These are phyloP conservation scores for Myotis pilosus DNA, from an alignment of 2,797 vertebrate species.

Conservation along the genomic window DNA sequence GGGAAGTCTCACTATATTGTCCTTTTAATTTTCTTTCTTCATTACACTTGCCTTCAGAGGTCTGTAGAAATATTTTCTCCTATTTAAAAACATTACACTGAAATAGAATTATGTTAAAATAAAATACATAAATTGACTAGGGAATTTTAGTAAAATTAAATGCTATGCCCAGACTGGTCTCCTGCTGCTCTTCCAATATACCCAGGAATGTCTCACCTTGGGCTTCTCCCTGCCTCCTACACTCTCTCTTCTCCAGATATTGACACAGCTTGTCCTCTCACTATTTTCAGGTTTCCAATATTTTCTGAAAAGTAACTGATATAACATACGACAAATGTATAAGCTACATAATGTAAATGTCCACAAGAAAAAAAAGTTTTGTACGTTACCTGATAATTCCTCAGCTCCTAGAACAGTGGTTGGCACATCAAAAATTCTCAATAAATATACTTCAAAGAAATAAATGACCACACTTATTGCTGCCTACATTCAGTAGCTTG, in stretches of 20 bases:
- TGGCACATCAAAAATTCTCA: background rate
- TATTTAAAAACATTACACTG: background rate
- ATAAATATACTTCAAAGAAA: background rate
- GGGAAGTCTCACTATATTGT: conserved; percentile 1
- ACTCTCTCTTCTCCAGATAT: background rate
- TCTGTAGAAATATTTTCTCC: conserved; percentile 4
- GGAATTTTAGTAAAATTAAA: background rate
- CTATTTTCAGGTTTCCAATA: background rate
- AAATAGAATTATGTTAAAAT: background rate
- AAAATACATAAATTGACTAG: background rate
- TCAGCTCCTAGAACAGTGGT: background rate
- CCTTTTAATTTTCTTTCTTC: background rate
- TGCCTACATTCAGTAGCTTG: background rate
- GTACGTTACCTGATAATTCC: background rate
- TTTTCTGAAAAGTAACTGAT: background rate
- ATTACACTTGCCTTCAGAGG: background rate
- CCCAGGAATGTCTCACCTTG: background rate
- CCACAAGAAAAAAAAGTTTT: background rate
- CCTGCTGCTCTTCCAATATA: background rate
- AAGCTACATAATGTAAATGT: too few relatives aligned
- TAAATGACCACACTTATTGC: background rate
- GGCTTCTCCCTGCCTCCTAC: background rate
- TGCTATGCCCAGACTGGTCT: background rate
- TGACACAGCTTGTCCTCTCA: background rate
- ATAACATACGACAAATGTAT: background rate